These are phyloP conservation scores for Manis crassicaudata DNA, from an alignment of 2,797 vertebrate species.

Conservation along the genomic window DNA sequence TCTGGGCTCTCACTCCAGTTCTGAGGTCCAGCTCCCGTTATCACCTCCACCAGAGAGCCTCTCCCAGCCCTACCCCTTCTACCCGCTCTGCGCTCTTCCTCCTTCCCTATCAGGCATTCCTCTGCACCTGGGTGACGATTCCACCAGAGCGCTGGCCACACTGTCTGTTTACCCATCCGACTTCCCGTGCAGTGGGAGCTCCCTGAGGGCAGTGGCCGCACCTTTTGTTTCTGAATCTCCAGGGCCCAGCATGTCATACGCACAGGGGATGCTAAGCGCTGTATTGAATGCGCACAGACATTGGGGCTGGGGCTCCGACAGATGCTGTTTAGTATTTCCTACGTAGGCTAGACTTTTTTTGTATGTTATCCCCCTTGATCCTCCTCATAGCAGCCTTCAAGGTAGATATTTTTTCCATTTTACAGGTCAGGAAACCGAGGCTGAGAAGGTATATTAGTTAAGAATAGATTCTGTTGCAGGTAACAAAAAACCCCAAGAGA, in stretches of 20 bases:
- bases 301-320: accelerated
- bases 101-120: too few relatives aligned
- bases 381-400: not conserved
- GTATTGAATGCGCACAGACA: not conserved
- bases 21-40: not conserved
- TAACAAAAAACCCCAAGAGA: not conserved
- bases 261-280: not conserved
- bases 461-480: not conserved
- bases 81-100: not conserved
- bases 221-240: not conserved
- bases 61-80: not conserved
- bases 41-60: not conserved
- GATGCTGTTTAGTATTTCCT: too few relatives aligned
- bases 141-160: not conserved
- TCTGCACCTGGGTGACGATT: not conserved
- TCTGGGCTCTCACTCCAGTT: not conserved
- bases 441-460: not conserved
- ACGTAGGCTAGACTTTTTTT: not conserved
- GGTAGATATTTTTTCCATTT: not conserved
- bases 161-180: not conserved
- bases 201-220: not conserved
- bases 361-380: not conserved
- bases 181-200: not conserved
- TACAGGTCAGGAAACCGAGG: not conserved
- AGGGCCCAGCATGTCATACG: not conserved